Evolutionary conservation across 2,113 vertebrate genomes (phyloP).

Genomic region (Hydrochoerus hydrochaeris): DNA sequence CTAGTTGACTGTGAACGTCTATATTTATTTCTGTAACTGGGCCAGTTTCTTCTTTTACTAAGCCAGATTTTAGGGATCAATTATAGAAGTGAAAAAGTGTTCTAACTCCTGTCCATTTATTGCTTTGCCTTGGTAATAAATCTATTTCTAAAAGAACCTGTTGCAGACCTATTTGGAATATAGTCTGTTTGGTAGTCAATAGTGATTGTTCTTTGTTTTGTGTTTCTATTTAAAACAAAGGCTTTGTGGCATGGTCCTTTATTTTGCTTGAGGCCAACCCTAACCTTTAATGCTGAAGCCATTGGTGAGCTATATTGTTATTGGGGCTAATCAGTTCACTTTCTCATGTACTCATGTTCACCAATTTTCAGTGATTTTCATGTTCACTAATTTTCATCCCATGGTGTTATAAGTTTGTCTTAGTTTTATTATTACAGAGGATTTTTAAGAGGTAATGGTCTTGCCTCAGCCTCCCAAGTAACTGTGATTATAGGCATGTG

Average conservation of each 20-base stretch:
- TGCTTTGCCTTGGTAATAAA: background rate
- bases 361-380: background rate
- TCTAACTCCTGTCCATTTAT: background rate
- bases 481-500: background rate
- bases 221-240: slow-evolving; percentile 13
- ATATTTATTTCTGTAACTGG: background rate
- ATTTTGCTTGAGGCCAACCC: background rate
- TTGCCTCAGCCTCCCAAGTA: background rate
- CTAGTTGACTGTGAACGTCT: background rate
- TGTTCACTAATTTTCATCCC: background rate
- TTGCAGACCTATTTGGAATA: slow-evolving; percentile 4
- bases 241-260: background rate
- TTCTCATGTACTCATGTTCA: background rate
- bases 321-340: background rate
- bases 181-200: background rate
- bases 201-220: slow-evolving; percentile 40
- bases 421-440: background rate
- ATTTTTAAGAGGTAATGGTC: background rate
- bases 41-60: background rate
- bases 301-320: background rate
- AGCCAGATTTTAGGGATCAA: background rate
- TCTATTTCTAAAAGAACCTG: background rate
- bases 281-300: background rate
- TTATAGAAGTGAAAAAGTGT: background rate
- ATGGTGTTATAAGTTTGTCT: background rate